Conservation (phyloP, 2,888 invertebrate species). For the Electrophaes corylata region DNA sequence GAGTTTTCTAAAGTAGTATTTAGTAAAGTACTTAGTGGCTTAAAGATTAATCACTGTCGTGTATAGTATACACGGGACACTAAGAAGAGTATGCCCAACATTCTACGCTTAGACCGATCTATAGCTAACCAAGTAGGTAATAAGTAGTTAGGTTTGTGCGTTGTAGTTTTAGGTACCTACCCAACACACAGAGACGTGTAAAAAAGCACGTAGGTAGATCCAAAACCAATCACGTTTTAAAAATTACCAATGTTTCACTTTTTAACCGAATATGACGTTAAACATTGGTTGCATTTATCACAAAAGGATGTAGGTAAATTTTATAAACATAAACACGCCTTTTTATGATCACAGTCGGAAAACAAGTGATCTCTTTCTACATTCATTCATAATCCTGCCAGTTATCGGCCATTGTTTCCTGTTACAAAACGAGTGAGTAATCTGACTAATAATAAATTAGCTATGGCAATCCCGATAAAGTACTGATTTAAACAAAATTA, state of each 20-base stretch:
- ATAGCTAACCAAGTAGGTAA: too few species aligned
- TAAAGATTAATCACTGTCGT: too few species aligned
- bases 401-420: slow-evolving; percentile 39
- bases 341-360: slow-evolving; percentile 16
- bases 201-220: neutral
- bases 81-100: too few species aligned
- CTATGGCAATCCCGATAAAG: slow-evolving; percentile 34
- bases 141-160: too few species aligned
- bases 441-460: slow-evolving; percentile 23
- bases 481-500: slow-evolving; percentile 24
- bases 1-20: too few species aligned
- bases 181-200: too few species aligned
- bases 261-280: neutral
- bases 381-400: slow-evolving; percentile 22
- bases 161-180: too few species aligned
- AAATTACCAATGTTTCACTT: neutral
- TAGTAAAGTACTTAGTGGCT: too few species aligned
- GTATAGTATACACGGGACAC: too few species aligned
- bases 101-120: too few species aligned
- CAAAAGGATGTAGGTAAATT: slow-evolving; percentile 9
- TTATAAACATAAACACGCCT: slow-evolving; percentile 24
- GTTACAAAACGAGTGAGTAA: slow-evolving; percentile 32
- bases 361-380: slow-evolving; percentile 28
- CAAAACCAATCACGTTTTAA: neutral
- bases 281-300: neutral